A percentile compares a stretch with the other conserved stretches of the same genome.
phyloP scores from a whole-genome alignment of 2,888 invertebrate genomes.

The Lasioglossum morio region DNA sequence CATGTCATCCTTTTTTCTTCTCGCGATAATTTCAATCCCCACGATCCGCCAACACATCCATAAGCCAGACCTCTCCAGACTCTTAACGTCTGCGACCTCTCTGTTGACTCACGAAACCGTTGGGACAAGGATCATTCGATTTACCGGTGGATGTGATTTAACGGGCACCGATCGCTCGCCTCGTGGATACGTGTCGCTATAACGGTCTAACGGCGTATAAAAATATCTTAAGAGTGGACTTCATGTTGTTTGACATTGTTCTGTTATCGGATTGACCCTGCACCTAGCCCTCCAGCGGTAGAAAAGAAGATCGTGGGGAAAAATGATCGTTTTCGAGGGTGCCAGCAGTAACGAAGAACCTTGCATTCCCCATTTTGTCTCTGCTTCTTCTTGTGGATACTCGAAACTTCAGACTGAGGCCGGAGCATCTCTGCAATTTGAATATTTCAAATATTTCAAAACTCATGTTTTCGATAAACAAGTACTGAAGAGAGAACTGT shows the following conservation, averaged over 20 bases:
- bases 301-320: not conserved
- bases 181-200: not conserved
- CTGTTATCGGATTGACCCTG: not conserved
- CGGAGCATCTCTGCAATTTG: not conserved
- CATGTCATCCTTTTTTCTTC: conserved; percentile 29
- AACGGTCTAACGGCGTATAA: not conserved
- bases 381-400: not conserved
- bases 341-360: not conserved
- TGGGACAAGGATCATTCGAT: conserved; percentile 20
- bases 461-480: not conserved
- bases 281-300: not conserved
- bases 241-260: conserved; percentile 9
- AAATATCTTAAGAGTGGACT: conserved; percentile 10
- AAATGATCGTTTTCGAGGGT: conserved; percentile 5
- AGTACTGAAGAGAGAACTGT: not conserved
- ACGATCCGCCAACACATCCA: not conserved
- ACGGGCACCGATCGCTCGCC: not conserved
- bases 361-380: not conserved
- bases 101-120: conserved; percentile 6
- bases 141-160: conserved; percentile 13
- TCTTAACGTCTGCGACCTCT: not conserved
- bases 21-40: conserved; percentile 2
- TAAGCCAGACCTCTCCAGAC: not conserved
- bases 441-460: not conserved
- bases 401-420: not conserved